Conservation (phyloP, 2,113 vertebrate species). For the Carassius carassius region DNA sequence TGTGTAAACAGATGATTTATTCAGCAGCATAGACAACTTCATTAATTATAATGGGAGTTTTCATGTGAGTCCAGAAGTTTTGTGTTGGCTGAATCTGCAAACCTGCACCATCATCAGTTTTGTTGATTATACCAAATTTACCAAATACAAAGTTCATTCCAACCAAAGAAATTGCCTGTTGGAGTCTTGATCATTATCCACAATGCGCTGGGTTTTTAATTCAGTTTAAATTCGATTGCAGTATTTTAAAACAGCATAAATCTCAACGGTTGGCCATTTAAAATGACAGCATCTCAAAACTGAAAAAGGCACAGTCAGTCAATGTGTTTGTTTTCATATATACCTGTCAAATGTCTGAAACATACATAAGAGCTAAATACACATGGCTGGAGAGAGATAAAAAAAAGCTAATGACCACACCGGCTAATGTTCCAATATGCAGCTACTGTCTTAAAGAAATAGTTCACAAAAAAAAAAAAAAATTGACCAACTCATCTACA, state of each 20-base stretch:
- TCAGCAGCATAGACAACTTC: not conserved
- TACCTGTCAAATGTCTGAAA: conserved; percentile 36
- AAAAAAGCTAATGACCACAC: not conserved
- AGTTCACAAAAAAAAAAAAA: too few species aligned
- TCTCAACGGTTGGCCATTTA: not conserved
- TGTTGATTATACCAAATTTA: not conserved
- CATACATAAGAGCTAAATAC: not conserved
- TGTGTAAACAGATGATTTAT: not conserved
- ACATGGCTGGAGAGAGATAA: not conserved
- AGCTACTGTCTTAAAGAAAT: not conserved
- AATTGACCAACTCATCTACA: too few species aligned
- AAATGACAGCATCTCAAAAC: conserved; percentile 36
- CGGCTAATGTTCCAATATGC: not conserved
- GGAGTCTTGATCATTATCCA: not conserved
- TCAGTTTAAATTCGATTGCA: not conserved
- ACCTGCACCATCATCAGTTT: not conserved
- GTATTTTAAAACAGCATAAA: not conserved
- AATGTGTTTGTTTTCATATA: not conserved
- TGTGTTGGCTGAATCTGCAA: not conserved
- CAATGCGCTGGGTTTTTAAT: not conserved
- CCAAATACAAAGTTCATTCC: not conserved
- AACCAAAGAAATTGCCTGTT: not conserved
- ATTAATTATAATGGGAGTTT: not conserved
- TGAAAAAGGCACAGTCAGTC: conserved; percentile 28
- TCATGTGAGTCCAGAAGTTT: not conserved